Evolutionary conservation across 2,113 vertebrate genomes (phyloP).

Genomic region (Oxygymnocypris stewartii): DNA sequence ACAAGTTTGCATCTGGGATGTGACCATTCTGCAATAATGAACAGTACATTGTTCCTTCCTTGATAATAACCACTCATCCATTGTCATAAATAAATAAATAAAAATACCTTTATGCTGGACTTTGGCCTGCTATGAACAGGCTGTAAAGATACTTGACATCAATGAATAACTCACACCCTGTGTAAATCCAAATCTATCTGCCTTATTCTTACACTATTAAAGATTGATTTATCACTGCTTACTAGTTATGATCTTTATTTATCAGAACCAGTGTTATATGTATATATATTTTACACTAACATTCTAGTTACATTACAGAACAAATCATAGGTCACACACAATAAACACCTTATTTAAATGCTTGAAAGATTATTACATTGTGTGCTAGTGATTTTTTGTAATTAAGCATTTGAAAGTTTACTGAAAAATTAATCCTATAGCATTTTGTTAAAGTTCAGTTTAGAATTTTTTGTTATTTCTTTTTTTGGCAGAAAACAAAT

Average conservation of each 20-base stretch:
- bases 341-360: no score
- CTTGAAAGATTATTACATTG: no score
- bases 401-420: no score
- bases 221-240: not conserved
- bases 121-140: not conserved
- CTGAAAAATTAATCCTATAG: no score
- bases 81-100: not conserved
- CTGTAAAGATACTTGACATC: constrained; percentile 1
- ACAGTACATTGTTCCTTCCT: not conserved
- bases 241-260: not conserved
- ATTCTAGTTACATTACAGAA: no score
- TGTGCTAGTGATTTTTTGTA: no score
- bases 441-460: no score
- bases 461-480: no score
- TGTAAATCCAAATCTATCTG: not conserved
- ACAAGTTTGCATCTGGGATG: not conserved
- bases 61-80: not conserved
- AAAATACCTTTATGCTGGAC: not conserved
- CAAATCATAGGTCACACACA: no score
- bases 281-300: no score
- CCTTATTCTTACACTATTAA: not conserved
- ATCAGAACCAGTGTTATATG: no score
- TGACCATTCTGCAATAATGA: not conserved
- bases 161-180: not conserved
- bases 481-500: no score